phyloP scores from a whole-genome alignment of 2,113 vertebrate species.

The Scolopax mira region DNA sequence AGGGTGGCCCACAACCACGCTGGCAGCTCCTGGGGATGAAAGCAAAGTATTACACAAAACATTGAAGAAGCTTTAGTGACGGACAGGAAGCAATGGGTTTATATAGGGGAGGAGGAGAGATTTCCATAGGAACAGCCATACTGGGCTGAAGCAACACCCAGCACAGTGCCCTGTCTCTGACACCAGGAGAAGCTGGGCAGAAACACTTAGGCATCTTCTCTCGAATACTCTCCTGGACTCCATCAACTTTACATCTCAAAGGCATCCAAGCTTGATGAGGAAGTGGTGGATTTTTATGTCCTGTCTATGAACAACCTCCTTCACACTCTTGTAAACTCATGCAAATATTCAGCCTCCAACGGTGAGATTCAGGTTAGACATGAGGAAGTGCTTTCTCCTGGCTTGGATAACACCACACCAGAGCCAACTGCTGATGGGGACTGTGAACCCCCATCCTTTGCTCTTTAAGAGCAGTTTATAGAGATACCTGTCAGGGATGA shows the following conservation, averaged over 20 bases:
- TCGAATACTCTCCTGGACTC: background rate
- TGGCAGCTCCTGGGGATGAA: constrained; percentile 71
- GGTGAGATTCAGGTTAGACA: background rate
- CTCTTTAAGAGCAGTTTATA: background rate
- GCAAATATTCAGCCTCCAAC: background rate
- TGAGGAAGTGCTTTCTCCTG: background rate
- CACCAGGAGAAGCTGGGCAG: background rate
- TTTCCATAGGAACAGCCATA: background rate
- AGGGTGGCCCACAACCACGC: constrained; percentile 78
- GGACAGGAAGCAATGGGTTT: background rate
- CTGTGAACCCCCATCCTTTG: background rate
- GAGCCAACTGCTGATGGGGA: background rate
- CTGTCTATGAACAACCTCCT: background rate
- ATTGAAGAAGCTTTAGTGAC: background rate
- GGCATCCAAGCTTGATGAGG: background rate
- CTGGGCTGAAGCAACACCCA: background rate
- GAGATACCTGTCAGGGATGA: background rate
- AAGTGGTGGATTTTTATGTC: background rate
- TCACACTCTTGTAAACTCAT: background rate
- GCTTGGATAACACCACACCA: background rate
- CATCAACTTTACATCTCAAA: background rate
- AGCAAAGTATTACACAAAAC: background rate
- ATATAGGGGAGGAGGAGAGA: background rate
- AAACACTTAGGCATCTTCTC: background rate
- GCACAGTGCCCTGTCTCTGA: background rate